A percentile compares a stretch with the other conserved stretches of the same genome.
These are phyloP conservation scores for Pseudotriccus pelzelni DNA, from an alignment of 2,797 vertebrate genomes.

Conservation along the genomic window DNA sequence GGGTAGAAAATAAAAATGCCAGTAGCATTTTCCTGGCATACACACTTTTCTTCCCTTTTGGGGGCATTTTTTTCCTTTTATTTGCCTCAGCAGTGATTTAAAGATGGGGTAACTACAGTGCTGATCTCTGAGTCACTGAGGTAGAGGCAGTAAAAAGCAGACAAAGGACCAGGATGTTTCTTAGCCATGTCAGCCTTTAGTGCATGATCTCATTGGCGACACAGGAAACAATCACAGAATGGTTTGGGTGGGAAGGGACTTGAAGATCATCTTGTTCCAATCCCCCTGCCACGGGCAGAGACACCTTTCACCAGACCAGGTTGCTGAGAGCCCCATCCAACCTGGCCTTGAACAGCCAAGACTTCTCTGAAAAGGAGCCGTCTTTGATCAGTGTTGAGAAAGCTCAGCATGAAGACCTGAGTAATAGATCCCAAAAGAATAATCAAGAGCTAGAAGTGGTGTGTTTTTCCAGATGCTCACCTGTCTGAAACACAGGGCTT, in stretches of 20 bases:
- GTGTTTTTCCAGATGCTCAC: conserved; percentile 56
- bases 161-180: not conserved
- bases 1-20: not conserved
- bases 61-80: not conserved
- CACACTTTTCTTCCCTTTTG: not conserved
- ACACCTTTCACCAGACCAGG: not conserved
- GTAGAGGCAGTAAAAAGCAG: not conserved
- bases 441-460: not conserved
- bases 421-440: not conserved
- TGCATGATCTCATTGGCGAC: not conserved
- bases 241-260: not conserved
- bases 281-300: not conserved
- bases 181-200: not conserved
- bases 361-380: not conserved
- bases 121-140: not conserved
- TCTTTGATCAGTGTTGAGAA: not conserved
- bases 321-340: not conserved
- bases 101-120: not conserved
- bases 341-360: not conserved
- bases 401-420: not conserved
- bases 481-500: conserved; percentile 83
- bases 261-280: not conserved
- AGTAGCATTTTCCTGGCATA: not conserved
- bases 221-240: not conserved
- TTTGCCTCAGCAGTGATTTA: not conserved